A percentile compares a stretch with the other conserved stretches of the same genome.
These are phyloP conservation scores for Caerostris darwini DNA, from an alignment of 1,140 invertebrate species.

Conservation along the genomic window DNA sequence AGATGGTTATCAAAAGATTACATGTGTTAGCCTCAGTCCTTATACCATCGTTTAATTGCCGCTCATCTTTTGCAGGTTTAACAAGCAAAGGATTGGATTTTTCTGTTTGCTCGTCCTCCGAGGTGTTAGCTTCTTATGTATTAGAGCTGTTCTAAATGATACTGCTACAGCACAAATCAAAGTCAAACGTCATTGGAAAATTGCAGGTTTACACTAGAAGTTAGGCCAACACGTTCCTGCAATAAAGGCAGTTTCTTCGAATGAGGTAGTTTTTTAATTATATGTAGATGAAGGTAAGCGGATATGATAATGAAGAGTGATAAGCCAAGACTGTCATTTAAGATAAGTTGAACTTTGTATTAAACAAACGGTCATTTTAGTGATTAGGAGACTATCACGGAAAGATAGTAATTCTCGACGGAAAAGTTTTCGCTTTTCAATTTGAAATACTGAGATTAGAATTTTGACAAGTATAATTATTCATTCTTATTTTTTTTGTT, in stretches of 20 bases:
- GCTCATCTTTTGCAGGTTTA: constrained; percentile 24
- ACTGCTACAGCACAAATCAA: constrained; percentile 3
- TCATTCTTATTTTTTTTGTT: no score
- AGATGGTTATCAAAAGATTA: constrained; percentile 56
- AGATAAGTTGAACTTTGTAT: not conserved
- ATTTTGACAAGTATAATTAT: no score
- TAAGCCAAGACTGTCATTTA: not conserved
- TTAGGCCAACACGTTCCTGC: no score
- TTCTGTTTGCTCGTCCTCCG: not conserved
- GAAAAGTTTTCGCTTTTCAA: no score
- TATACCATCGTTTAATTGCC: not conserved
- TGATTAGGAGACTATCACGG: no score
- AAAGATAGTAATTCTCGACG: no score
- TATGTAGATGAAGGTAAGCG: constrained; percentile 10
- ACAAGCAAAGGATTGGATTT: constrained; percentile 15
- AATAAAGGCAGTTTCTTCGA: not conserved
- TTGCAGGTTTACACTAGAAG: not conserved
- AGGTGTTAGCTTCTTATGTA: not conserved
- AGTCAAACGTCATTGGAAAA: constrained; percentile 21
- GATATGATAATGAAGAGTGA: not conserved
- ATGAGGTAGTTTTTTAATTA: constrained; percentile 28
- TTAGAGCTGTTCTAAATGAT: not conserved
- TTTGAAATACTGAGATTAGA: no score
- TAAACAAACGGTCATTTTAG: not conserved
- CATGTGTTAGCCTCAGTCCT: constrained; percentile 3